Conservation (phyloP, 2,888 invertebrate species). For the Dermolepida albohirtum region DNA sequence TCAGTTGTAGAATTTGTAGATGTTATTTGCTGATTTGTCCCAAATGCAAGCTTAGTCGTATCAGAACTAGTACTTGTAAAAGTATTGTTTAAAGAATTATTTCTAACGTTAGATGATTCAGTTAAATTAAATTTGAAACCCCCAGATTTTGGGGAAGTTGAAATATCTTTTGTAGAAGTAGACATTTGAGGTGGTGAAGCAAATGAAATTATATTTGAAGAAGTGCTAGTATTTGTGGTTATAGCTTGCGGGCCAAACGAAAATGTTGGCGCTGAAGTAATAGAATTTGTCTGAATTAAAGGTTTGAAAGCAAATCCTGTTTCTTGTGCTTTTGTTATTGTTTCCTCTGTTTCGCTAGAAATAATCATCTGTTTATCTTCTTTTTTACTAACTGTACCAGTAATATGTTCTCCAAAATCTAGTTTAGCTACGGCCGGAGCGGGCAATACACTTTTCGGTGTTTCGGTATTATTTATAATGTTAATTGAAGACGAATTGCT, state of each 20-base stretch:
- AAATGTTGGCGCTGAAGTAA: background rate
- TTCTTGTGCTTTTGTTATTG: background rate
- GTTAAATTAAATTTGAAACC: slow-evolving; percentile 57
- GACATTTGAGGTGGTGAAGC: background rate
- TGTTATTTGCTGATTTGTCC: slow-evolving; percentile 1
- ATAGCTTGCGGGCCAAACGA: background rate
- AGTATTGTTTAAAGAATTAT: background rate
- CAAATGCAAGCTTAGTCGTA: slow-evolving; percentile 6
- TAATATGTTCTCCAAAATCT: slow-evolving; percentile 3
- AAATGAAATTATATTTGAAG: slow-evolving; percentile 4
- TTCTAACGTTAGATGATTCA: slow-evolving; percentile 42
- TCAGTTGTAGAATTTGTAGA: slow-evolving; percentile 1
- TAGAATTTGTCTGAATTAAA: background rate
- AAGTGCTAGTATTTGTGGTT: background rate
- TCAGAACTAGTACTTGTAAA: background rate
- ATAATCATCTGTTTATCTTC: too few species aligned
- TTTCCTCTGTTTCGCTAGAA: background rate
- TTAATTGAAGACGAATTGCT: background rate
- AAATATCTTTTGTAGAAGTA: background rate
- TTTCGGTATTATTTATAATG: background rate
- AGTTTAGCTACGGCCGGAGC: slow-evolving; percentile 10
- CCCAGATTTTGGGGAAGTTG: slow-evolving; percentile 52
- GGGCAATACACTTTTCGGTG: slow-evolving; percentile 8
- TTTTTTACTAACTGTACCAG: background rate
- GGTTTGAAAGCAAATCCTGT: background rate